Evolutionary conservation across 2,797 vertebrate species (phyloP).

Genomic region (Distichodus sexfasciatus): DNA sequence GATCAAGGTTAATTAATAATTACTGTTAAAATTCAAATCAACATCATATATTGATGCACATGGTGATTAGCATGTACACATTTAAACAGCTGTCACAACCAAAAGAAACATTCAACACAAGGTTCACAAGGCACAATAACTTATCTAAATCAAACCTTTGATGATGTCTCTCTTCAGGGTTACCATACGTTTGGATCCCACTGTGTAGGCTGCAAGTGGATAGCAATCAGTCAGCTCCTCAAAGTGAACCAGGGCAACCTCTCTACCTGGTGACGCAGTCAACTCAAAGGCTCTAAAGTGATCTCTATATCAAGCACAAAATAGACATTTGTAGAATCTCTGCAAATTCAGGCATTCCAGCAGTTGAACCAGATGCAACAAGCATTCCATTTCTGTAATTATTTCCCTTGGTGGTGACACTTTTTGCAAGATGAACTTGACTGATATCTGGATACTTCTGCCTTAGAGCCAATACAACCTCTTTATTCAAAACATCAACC

Average conservation of each 20-base stretch:
- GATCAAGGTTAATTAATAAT: no score
- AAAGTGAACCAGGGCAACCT: constrained; percentile 43
- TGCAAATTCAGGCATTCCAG: constrained; percentile 51
- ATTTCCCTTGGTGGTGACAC: constrained; percentile 38
- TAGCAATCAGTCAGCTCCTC: constrained; percentile 41
- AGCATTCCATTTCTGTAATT: constrained; percentile 45
- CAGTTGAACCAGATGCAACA: constrained; percentile 47
- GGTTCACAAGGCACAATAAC: no score
- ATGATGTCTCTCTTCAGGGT: constrained; percentile 42
- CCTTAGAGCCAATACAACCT: constrained; percentile 47
- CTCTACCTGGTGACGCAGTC: constrained; percentile 42
- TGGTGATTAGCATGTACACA: no score
- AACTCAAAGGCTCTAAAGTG: constrained; percentile 49
- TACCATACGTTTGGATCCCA: constrained; percentile 39
- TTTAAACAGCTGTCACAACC: no score
- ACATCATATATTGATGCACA: no score
- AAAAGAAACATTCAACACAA: no score
- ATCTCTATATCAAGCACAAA: constrained; percentile 41
- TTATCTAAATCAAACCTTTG: constrained; percentile 34
- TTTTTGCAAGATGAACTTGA: constrained; percentile 48
- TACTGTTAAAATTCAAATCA: no score
- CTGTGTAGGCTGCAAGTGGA: constrained; percentile 41
- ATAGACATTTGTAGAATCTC: constrained; percentile 36
- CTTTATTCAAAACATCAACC: constrained; percentile 48
- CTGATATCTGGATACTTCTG: constrained; percentile 47